Base-by-base conservation (phyloP, 1,140 invertebrate genomes). In the Solenopsis invicta region DNA sequence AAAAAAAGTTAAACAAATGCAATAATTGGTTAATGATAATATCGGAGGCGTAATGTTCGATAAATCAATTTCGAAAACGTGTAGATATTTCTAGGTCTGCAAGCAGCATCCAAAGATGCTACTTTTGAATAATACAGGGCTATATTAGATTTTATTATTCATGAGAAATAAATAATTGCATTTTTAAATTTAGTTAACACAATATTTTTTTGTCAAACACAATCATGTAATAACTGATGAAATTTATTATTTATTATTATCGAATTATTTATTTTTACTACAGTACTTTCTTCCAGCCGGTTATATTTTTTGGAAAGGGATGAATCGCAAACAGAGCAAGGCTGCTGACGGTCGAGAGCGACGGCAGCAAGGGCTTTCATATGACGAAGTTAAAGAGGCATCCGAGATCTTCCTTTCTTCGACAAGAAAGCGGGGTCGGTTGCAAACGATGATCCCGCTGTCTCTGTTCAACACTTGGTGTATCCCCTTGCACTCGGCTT, bases 321-420 rank as follows among this genome's bases (percentile, higher is more conserved):
- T 78, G 61, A 78, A 78, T 50, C 24, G 45, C 41, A 34, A 12
- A 16, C 18, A 2, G 37, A 13, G 62, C 59, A 48, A 77, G 56
- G 37, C 24, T 45, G 41, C 24, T 24, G 29, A 48, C 37, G 54
- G 41, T 34, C 21, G 75, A 72, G 16, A 56, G 48, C 50, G 48
- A 56, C 66, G n/a, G 52, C 21, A 37, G 59, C 52, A 24, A 45
- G 59, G 21, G 50, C n/a, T 85, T 78, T 85, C 52, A 78, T 87
- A 84, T 59, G 76, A 64, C 77, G 34, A 82, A 54, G 75, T 75
- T 89, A 87, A 89, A 78, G 78, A 87, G 72, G 78, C 54, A 62
- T 80, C 18, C 18, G 66, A 84, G 88, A 78, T 62, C 75, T 61
- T 80, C 78, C 66, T 67, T 87, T 89, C 48, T 69, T 80, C 59